Percentiles rank a stretch among this genome's conserved stretches.
Conservation (phyloP, 2,797 vertebrate genomes). For the Fundulus diaphanus region DNA sequence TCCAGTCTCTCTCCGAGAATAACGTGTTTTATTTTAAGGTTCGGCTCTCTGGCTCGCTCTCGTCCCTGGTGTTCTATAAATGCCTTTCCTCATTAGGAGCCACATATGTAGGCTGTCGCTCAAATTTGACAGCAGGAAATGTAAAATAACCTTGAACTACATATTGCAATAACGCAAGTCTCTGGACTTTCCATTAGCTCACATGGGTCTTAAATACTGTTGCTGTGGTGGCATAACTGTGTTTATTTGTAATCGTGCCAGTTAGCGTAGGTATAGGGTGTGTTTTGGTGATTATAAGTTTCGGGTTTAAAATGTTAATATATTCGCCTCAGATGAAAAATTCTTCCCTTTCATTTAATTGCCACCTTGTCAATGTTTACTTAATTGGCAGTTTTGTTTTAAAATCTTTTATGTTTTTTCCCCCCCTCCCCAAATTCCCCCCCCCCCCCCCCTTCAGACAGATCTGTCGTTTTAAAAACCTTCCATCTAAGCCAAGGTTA, state of each 20-base stretch:
- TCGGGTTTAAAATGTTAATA: slow-evolving; percentile 1
- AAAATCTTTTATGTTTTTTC: background rate
- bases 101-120: slow-evolving; percentile 79
- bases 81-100: slow-evolving; percentile 77
- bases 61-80: slow-evolving; percentile 76
- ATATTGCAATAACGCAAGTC: slow-evolving; percentile 54
- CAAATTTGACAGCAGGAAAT: slow-evolving; percentile 71
- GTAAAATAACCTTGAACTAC: slow-evolving; percentile 82
- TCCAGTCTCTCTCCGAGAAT: slow-evolving; percentile 70
- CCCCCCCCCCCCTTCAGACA: too few species aligned
- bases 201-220: slow-evolving; percentile 7
- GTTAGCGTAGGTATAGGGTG: slow-evolving; percentile 8
- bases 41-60: slow-evolving; percentile 67
- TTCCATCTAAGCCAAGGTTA: background rate
- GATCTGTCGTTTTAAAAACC: background rate
- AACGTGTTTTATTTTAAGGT: slow-evolving; percentile 82
- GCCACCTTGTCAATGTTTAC: too few species aligned
- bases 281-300: background rate
- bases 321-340: background rate
- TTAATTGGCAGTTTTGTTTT: too few species aligned
- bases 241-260: slow-evolving; percentile 1
- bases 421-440: too few species aligned
- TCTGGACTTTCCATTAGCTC: slow-evolving; percentile 13
- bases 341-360: background rate
- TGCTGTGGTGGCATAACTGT: background rate